Base-by-base conservation (phyloP, 2,113 vertebrate genomes). In the Gavialis gangeticus region DNA sequence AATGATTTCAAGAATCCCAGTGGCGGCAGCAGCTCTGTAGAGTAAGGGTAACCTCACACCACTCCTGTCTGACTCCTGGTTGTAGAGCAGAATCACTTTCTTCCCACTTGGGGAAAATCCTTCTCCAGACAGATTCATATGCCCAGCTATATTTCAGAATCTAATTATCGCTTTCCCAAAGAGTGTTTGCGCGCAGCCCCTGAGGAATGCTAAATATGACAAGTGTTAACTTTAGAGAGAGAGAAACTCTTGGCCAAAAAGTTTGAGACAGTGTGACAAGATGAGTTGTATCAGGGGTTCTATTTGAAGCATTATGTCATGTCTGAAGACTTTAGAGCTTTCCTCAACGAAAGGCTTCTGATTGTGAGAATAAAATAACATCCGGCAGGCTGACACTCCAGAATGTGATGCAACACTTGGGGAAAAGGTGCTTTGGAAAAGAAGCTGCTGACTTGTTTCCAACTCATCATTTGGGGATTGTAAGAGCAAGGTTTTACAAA, bases 301-400 rank as follows among this genome's bases (percentile, higher is more conserved):
- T 95, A 1, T 97, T 96, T 93, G 90, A 95, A 95, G 94, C 78
- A 79, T 75, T 90, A 82, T 91, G 87, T 98, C 97, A 95, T 91
- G 90, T 90, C 57, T 79, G 64, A 76, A 82, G 95, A 91, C 88
- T 94, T 78, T 57, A 82, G 73, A 79, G 69, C 19, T 12, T 96
- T 95, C 90, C 66, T 97, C 5, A 4, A 24, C 1, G 4, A 95
- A 88, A 97, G 75, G 85, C 77, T 78, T 67, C 80, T n/a, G 15
- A 75, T 87, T 0, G 2, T 1, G 24, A 88, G 89, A 87, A 63
- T 69, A 88, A 87, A 90, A 75, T 82, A 82, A 85, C 66, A 69
- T 83, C 84, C 28, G 76, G 79, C 4, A 62, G 75, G 84, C 92
- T 95, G 87, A 85, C 91, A 79, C 94, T 95, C 87, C 86, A 76